A percentile compares a stretch with the other conserved stretches of the same genome.
phyloP scores from a whole-genome alignment of 35 echinoderm and acorn worm species.

The Lytechinus pictus region DNA sequence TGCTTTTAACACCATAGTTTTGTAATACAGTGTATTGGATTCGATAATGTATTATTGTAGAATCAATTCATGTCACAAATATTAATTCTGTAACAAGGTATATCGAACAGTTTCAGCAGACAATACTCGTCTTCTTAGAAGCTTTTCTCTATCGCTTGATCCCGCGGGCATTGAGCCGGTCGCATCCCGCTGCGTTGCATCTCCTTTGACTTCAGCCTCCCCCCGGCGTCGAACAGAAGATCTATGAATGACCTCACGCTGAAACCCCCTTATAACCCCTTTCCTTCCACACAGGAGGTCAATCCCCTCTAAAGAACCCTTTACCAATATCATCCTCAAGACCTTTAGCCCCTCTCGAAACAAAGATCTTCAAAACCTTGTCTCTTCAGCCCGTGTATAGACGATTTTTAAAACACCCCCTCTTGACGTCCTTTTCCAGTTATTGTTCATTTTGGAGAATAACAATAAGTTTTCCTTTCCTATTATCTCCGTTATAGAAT shows the following conservation, averaged over 20 bases:
- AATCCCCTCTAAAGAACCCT: background rate
- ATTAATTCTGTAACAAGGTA: background rate
- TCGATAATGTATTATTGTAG: no score
- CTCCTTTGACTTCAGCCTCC: background rate
- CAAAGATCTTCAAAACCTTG: slow-evolving; percentile 8
- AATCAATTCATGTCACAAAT: background rate
- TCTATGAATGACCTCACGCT: background rate
- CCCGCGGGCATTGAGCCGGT: background rate
- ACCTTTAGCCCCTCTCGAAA: background rate
- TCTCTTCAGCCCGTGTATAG: background rate
- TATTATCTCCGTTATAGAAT: background rate
- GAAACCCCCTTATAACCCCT: background rate
- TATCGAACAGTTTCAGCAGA: background rate
- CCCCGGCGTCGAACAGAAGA: background rate
- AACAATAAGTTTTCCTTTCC: slow-evolving; percentile 3
- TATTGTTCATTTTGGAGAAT: background rate
- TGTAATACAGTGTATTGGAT: no score
- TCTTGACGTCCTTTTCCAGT: background rate
- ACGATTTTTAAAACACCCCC: background rate
- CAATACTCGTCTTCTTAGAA: background rate
- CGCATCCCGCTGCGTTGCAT: background rate
- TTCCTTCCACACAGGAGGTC: background rate
- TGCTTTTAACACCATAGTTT: no score
- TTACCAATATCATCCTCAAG: background rate
- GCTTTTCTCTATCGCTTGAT: background rate